Evolutionary conservation across 2,888 invertebrate species (phyloP).

Genomic region (Dendrolimus pini): DNA sequence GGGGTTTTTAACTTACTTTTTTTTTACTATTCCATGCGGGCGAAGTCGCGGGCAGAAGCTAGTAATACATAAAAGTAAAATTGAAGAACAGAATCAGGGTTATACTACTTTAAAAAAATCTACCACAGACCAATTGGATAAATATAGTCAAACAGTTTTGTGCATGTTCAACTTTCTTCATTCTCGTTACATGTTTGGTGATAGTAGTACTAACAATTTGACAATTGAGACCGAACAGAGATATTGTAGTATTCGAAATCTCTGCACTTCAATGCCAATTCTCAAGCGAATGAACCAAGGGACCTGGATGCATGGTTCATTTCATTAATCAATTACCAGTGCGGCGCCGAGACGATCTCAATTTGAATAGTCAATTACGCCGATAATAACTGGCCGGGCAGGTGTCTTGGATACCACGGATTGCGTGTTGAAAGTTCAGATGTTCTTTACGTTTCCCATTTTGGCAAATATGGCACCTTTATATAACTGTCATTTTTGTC

Average conservation of each 20-base stretch:
- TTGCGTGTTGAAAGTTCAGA: too few relatives aligned
- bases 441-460: too few relatives aligned
- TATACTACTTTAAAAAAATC: neutral
- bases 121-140: neutral
- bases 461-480: too few relatives aligned
- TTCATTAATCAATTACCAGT: conserved; percentile 67
- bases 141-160: too few relatives aligned
- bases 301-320: conserved; percentile 52
- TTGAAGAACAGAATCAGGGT: neutral
- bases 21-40: too few relatives aligned
- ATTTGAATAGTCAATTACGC: conserved; percentile 73
- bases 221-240: too few relatives aligned
- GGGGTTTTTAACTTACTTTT: too few relatives aligned
- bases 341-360: conserved; percentile 44
- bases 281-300: neutral
- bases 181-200: too few relatives aligned
- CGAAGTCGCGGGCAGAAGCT: too few relatives aligned
- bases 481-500: too few relatives aligned
- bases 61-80: neutral
- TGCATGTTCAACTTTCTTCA: too few relatives aligned
- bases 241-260: neutral
- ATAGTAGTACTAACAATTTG: too few relatives aligned
- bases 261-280: neutral
- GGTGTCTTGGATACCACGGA: conserved; percentile 38
- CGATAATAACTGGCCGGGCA: conserved; percentile 70